Base-by-base conservation (phyloP, 2,888 invertebrate genomes). In the Eulithis prunata region DNA sequence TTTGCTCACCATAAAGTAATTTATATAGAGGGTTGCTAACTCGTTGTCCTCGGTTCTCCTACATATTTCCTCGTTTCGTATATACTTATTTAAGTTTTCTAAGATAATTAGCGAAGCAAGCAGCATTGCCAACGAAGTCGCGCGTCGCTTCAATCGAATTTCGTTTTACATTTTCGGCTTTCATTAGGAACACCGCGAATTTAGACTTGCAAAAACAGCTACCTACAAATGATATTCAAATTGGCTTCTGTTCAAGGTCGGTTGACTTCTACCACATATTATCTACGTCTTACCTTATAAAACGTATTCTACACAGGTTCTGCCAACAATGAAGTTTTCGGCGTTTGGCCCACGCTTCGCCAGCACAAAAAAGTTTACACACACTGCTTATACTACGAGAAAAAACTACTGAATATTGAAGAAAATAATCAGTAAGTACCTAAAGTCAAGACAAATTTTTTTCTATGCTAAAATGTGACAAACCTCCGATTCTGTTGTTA, bases 341-440 rank as follows among this genome's bases (percentile, higher is more conserved):
- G 72, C 71, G 71, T 70, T 66, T 77, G 80, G 81, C 68, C 70
- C 46, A 55, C 67, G 70, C 67, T 71, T 10, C 68, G 62, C 10
- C 70, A 68, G 60, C 68, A 69, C 57, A 68, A 68, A 66, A 72
- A 74, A 73, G 64, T 75, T 69, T 72, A 74, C 71, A 73, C 74
- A 13, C 72, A 71, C 58, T 82, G 82, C 76, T 71, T 75, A 68
- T 69, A 66, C 69, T 74, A 67, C 64, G 73, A 76, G 57, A 69
- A 71, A 67, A 72, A 64, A 49, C 67, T 54, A 68, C 52, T 43
- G 49, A 36, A 49, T 43, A 45, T 55, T 28, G 13, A 41, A 28
- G 28, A 61, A 54, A 57, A 36, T 21, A 46, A 63, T 54, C 51
- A 57, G 68, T 68, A 58, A 38, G 66, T 56, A 38, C 10, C 41